These are phyloP conservation scores for Micoletzkya japonica DNA, from an alignment of 2,888 invertebrate species.

Conservation along the genomic window DNA sequence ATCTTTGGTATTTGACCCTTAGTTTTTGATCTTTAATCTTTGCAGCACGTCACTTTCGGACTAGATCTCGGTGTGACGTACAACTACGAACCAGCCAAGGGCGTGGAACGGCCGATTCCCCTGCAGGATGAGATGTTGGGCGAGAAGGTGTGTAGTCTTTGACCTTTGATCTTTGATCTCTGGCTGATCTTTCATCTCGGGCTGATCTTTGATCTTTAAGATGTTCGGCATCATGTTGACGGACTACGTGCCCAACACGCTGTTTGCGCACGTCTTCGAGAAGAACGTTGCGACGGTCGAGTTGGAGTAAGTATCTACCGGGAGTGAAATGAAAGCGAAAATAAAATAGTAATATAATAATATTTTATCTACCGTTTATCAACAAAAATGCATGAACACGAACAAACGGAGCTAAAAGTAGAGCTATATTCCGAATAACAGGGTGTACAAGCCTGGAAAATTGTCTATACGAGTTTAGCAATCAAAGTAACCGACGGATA, in stretches of 20 bases:
- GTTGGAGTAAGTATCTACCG: constrained; percentile 34
- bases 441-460: no score
- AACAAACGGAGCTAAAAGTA: no score
- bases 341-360: no score
- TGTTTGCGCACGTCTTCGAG: constrained; percentile 56
- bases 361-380: no score
- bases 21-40: background rate
- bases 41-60: constrained; percentile 58
- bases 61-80: constrained; percentile 57
- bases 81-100: constrained; percentile 49
- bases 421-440: no score
- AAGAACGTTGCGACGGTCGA: constrained; percentile 48
- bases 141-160: background rate
- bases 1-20: no score
- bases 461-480: no score
- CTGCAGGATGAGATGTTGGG: constrained; percentile 33
- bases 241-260: constrained; percentile 60
- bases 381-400: no score
- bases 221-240: constrained; percentile 59
- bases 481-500: no score
- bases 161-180: background rate
- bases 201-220: no score
- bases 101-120: constrained; percentile 29
- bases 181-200: no score
- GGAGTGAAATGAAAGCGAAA: no score